Base-by-base conservation (phyloP, 2,888 invertebrate species). In the Polymixis flavicincta region DNA sequence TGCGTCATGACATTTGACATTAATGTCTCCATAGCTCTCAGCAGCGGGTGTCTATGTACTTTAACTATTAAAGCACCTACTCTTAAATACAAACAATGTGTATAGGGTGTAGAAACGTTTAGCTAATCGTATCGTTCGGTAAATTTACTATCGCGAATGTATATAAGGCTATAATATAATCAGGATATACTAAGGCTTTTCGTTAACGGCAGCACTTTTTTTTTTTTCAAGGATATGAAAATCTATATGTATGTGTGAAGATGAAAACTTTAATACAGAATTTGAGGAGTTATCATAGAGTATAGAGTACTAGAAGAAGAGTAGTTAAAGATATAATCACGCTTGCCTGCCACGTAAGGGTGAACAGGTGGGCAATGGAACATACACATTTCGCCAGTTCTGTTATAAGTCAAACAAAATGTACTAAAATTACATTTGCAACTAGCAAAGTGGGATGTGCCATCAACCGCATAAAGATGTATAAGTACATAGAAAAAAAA, bases 71-170 rank as follows among this genome's bases (percentile, higher is more conserved):
- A 9, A 52, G 2, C 11, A 32, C 42, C 42, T 13, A 45, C 3
- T 9, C 66, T 37, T 37, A 32, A 32, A 22, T 52, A 28, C 42
- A 45, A 59, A 17, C 22, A 32, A 61, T 69, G n/a, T 65, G 42
- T 52, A 37, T 52, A 68, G 9, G 42, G 8, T 45, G 7, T 61
- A 45, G 5, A 57, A 55, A 37, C 55, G 0, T 25, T 5, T 61
- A 61, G 7, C 22, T 74, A 54, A 37, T 48, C 17, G 25, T 74
- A 74, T 45, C 14, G 6, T 52, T 72, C n/a, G 17, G 45, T 74
- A 37, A 48, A 19, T 54, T 54, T 55, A 74, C 48, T 50, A 28
- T 71, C 22, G 13, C 17, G 25, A 37, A 61, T 54, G 25, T 60
- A 42, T 42, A 19, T 67, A 74, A 63, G 57, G 50, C 63, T 37